Percentiles rank a stretch among this genome's conserved stretches.
These are phyloP conservation scores for Palaemon carinicauda DNA, from an alignment of 1,140 invertebrate genomes.

Conservation along the genomic window DNA sequence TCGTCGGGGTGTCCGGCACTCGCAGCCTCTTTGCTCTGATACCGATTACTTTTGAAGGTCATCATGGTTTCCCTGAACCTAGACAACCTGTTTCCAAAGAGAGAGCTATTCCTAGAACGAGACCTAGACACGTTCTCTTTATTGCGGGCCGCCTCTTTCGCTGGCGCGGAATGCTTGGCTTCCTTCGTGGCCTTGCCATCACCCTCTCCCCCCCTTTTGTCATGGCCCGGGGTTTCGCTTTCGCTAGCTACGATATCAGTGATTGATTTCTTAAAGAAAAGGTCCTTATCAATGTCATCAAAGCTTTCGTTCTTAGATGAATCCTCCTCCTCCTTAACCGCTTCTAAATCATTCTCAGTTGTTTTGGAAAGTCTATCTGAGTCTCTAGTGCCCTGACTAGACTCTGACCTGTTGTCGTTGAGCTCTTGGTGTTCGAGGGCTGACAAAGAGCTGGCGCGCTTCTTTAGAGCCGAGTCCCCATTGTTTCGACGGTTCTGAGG, in stretches of 20 bases:
- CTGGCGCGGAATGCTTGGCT: not conserved
- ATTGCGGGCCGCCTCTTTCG: constrained; percentile 6
- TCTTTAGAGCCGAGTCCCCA: constrained; percentile 25
- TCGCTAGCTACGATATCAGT: too few species aligned
- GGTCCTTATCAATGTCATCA: not conserved
- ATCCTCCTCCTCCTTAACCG: not conserved
- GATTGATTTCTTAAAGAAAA: not conserved
- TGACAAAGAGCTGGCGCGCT: constrained; percentile 43
- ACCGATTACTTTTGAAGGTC: constrained; percentile 18
- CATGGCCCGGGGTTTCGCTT: too few species aligned
- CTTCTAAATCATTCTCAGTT: constrained; percentile 2
- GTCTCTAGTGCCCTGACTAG: constrained; percentile 29
- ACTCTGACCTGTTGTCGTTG: constrained; percentile 52
- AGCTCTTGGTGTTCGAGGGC: constrained; percentile 40
- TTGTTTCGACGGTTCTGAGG: constrained; percentile 9
- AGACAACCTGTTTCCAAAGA: not conserved
- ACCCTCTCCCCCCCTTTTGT: not conserved
- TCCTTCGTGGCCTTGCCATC: not conserved
- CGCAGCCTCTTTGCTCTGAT: not conserved
- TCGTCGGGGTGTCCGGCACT: constrained; percentile 20
- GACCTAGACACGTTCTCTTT: not conserved
- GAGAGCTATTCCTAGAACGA: constrained; percentile 20
- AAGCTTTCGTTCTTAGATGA: too few species aligned
- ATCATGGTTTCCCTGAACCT: constrained; percentile 26
- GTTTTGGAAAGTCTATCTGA: constrained; percentile 29